Evolutionary conservation across 2,797 vertebrate species (phyloP), one percentile per base, ranked within the genome.

Genomic region (Coregonus suidteri): DNA sequence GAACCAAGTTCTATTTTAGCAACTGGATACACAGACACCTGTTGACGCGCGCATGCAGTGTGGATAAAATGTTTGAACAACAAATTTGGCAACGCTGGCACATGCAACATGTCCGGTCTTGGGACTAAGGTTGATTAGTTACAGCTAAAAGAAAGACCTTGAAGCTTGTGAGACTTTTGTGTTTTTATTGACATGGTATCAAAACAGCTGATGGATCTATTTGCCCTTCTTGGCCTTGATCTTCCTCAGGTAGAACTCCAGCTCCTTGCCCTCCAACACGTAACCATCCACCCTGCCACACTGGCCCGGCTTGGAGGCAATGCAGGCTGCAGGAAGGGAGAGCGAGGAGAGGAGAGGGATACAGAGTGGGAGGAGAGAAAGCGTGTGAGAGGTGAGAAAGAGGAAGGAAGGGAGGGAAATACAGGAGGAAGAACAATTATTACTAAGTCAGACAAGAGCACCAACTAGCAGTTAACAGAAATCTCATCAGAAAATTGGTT

Each of bases 141-240:
- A 2, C 41, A 47, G 2, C 41, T 3, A 11, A 11, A 47, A 41
- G 2, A 47, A 13, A 47, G 9, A 47, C 9, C 9, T 1, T 13
- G 41, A 47, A 47, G 2, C 41, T 13, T 13, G 9, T 85, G 87
- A 88, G 82, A 83, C 72, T 30, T 47, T 83, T 84, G 53, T 47
- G 80, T 84, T 81, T 93, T 93, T 94, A 94, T 92, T 78, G 89
- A 86, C 66, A 85, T 88, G 11, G 54, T 72, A 93, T 91, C 91
- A 93, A 93, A 82, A 93, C 41, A 47, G 41, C 70, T 82, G 90
- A 90, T 94, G 90, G 88, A 94, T 93, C 95, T 95, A 99, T 98
- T 99, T 99, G 96, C 98, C 98, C 95, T 99, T 99, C 90, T 98
- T 98, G 93, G 98, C 98, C 91, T 98, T 99, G 92, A 99, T 99